Conservation (phyloP, 2,113 vertebrate genomes). For the Nothobranchius furzeri region DNA sequence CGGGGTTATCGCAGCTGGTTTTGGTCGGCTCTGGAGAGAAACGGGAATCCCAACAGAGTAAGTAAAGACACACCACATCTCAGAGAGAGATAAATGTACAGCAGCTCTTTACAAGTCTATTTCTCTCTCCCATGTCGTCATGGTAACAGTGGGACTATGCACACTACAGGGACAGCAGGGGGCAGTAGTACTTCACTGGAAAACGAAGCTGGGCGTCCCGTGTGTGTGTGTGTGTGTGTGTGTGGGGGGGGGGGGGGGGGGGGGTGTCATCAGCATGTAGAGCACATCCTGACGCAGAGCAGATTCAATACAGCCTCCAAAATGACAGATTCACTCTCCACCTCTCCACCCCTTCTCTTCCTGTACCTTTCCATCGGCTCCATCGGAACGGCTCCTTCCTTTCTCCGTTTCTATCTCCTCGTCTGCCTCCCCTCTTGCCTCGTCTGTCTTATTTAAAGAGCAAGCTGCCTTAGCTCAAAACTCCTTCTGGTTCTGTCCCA, state of each 20-base stretch:
- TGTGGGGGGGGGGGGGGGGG: constrained; percentile 53
- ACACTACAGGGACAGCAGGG: constrained; percentile 64
- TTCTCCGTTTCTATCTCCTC: constrained; percentile 20
- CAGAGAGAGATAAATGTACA: constrained; percentile 45
- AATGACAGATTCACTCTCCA: constrained; percentile 73
- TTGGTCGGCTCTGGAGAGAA: constrained; percentile 87
- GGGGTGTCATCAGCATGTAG: constrained; percentile 81
- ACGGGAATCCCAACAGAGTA: constrained; percentile 6
- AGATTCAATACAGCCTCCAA: constrained; percentile 79
- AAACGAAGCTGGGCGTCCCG: constrained; percentile 49
- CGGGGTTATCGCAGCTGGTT: constrained; percentile 94
- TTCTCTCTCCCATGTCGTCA: constrained; percentile 66
- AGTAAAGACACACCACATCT: constrained; percentile 36
- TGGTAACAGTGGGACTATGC: constrained; percentile 53
- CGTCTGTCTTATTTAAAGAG: constrained; percentile 66
- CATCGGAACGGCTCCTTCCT: constrained; percentile 25
- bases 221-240: constrained; percentile 23
- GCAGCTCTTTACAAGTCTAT: constrained; percentile 26
- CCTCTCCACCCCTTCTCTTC: constrained; percentile 21
- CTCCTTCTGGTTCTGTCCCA: constrained; percentile 54
- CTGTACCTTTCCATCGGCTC: constrained; percentile 48
- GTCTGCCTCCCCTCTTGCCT: constrained; percentile 4
- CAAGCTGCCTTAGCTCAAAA: constrained; percentile 55
- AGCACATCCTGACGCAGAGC: constrained; percentile 81
- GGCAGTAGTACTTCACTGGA: constrained; percentile 72